Evolutionary conservation across 1,140 invertebrate species (phyloP), one percentile per base, ranked within the genome.

Genomic region (Brachionus plicatilis): DNA sequence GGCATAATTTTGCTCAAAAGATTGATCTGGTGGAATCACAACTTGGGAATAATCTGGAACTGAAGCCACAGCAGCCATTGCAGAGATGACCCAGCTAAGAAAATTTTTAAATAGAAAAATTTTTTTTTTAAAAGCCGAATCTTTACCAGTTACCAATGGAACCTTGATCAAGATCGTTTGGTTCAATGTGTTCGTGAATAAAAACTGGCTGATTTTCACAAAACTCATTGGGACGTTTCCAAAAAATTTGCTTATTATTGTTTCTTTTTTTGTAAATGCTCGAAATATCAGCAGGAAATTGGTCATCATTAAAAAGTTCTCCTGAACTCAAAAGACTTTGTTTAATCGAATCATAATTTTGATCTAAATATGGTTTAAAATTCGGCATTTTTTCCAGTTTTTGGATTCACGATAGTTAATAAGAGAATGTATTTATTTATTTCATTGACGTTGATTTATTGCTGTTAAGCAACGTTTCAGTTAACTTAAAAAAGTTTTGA

Each of bases 281-380:
- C 37, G 88, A 88, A 7, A 91, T 88, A 50, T 89, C 89, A 0
- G 92, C 90, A 11, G 92, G 90, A 88, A 93, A 93, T 85, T 94
- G 93, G 1, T 91, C 90, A 88, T 94, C 93, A 86, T 93, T 93
- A 87, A 92, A 94, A 12, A 93, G 88, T 4, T 89, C 87, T 3
- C 91, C 92, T 84, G 92, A 91, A 76, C 86, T 85, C 84, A 92
- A 47, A 50, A 85, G 86, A 12, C 87, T 86, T 14, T 85, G 82
- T 29, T 86, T 80, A 3, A 86, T 83, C 27, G 85, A 85, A 45
- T 87, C 86, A 86, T 87, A 88, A 47, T 86, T 84, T 66, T 86
- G 85, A 60, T 72, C 24, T 17, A 70, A n/a, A 84, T 66, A 84
- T 17, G 65, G 24, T 37, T 82, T 82, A 17, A 82, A 65, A 41